These are phyloP conservation scores for Sinocyclocheilus maitianheensis DNA, from an alignment of 2,113 vertebrate genomes.

Conservation along the genomic window DNA sequence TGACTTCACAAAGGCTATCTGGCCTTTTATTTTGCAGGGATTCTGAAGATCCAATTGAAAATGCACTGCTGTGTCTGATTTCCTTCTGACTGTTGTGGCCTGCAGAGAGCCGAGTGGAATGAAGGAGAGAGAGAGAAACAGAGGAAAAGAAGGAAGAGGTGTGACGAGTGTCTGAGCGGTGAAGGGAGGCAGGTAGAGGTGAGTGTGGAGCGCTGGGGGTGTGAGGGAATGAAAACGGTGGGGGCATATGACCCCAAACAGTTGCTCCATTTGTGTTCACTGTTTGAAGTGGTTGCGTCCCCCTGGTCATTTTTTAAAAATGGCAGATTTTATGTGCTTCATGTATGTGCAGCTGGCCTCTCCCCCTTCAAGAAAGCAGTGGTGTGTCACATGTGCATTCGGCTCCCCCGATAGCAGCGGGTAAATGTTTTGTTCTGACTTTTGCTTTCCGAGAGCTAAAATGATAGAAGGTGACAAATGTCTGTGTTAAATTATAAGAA, in stretches of 20 bases:
- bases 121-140: slow-evolving; percentile 35
- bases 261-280: slow-evolving; percentile 46
- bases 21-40: slow-evolving; percentile 71
- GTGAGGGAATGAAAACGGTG: slow-evolving; percentile 31
- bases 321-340: slow-evolving; percentile 44
- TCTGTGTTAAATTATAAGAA: slow-evolving; percentile 33
- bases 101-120: slow-evolving; percentile 51
- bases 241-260: slow-evolving; percentile 54
- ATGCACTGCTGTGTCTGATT: slow-evolving; percentile 69
- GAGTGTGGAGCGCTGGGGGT: slow-evolving; percentile 40
- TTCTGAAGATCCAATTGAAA: slow-evolving; percentile 75
- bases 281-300: slow-evolving; percentile 59
- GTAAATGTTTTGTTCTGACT: slow-evolving; percentile 32
- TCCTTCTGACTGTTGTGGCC: slow-evolving; percentile 65
- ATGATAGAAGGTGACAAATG: slow-evolving; percentile 25
- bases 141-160: slow-evolving; percentile 19
- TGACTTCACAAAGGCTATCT: slow-evolving; percentile 68
- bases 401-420: slow-evolving; percentile 14
- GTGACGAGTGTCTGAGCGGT: slow-evolving; percentile 58
- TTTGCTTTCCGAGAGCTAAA: slow-evolving; percentile 23
- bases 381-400: slow-evolving; percentile 51
- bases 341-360: slow-evolving; percentile 50
- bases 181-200: slow-evolving; percentile 61
- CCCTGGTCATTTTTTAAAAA: slow-evolving; percentile 55
- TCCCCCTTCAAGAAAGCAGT: slow-evolving; percentile 49